These are phyloP conservation scores for Spatulosminthurus flaviceps DNA, from an alignment of 2,888 invertebrate species.

Conservation along the genomic window DNA sequence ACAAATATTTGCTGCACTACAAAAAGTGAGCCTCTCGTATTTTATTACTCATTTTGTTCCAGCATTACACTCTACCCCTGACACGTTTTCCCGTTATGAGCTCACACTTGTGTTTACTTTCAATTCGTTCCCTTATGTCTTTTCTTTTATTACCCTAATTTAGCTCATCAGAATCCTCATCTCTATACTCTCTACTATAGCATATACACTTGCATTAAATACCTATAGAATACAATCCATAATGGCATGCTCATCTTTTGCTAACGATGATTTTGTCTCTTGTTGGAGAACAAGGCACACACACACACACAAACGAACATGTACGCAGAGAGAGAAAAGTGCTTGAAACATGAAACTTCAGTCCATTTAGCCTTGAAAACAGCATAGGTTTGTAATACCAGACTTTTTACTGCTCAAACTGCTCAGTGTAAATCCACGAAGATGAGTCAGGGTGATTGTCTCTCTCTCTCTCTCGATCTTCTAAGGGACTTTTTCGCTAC, in stretches of 20 bases:
- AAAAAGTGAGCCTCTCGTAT: not conserved
- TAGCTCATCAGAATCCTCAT: not conserved
- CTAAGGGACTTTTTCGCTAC: not conserved
- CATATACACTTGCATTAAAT: not conserved
- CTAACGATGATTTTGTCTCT: not conserved
- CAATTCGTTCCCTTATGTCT: not conserved
- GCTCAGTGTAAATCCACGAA: not conserved
- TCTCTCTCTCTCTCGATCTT: not conserved
- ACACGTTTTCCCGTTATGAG: not conserved
- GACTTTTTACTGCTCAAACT: not conserved
- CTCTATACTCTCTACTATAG: not conserved
- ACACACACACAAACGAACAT: no score
- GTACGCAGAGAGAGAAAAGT: slow-evolving; percentile 11
- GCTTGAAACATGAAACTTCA: not conserved
- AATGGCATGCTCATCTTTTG: not conserved
- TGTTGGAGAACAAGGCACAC: no score
- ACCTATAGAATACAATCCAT: not conserved
- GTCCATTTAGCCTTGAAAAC: slow-evolving; percentile 13
- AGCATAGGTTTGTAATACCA: not conserved
- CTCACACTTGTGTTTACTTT: slow-evolving; percentile 8
- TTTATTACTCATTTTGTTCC: slow-evolving; percentile 2
- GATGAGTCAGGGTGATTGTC: not conserved
- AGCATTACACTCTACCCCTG: not conserved
- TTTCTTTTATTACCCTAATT: not conserved
- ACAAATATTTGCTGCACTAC: not conserved